A percentile compares a stretch with the other conserved stretches of the same genome.
Conservation (phyloP, 2,888 invertebrate species). For the Philaethria dido region DNA sequence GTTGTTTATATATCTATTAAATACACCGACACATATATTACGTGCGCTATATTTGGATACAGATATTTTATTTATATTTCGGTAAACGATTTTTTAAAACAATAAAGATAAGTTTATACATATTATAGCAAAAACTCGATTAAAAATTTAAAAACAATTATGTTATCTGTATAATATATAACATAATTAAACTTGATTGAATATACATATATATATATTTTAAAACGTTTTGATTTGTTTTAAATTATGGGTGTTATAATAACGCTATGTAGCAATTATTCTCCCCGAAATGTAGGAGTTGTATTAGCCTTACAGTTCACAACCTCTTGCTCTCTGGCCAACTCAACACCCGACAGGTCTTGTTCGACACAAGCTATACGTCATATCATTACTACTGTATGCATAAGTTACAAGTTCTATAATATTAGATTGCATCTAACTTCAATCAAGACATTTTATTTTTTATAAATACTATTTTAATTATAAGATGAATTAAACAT, state of each 20-base stretch:
- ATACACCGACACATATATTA: too few relatives aligned
- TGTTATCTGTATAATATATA: too few relatives aligned
- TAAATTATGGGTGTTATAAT: too few relatives aligned
- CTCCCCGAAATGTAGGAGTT: slow-evolving; percentile 47
- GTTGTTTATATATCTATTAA: background rate
- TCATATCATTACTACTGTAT: slow-evolving; percentile 56
- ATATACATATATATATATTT: too few relatives aligned
- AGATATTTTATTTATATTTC: background rate
- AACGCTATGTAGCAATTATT: background rate
- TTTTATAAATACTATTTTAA: slow-evolving; percentile 16
- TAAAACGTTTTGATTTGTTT: too few relatives aligned
- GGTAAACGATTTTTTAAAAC: background rate
- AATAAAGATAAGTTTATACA: too few relatives aligned
- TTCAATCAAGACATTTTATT: slow-evolving; percentile 35
- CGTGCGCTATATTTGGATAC: background rate
- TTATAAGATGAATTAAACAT: too few relatives aligned
- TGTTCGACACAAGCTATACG: slow-evolving; percentile 59
- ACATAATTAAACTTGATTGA: too few relatives aligned
- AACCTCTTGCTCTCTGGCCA: slow-evolving; percentile 71
- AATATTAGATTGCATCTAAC: slow-evolving; percentile 33
- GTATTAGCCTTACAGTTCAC: slow-evolving; percentile 55
- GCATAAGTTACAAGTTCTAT: slow-evolving; percentile 43
- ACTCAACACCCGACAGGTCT: slow-evolving; percentile 65
- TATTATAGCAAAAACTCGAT: too few relatives aligned
- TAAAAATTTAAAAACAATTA: too few relatives aligned